Evolutionary conservation across 2,888 invertebrate species (phyloP), one percentile per base, ranked within the genome.

Genomic region (Neoaliturus tenellus): DNA sequence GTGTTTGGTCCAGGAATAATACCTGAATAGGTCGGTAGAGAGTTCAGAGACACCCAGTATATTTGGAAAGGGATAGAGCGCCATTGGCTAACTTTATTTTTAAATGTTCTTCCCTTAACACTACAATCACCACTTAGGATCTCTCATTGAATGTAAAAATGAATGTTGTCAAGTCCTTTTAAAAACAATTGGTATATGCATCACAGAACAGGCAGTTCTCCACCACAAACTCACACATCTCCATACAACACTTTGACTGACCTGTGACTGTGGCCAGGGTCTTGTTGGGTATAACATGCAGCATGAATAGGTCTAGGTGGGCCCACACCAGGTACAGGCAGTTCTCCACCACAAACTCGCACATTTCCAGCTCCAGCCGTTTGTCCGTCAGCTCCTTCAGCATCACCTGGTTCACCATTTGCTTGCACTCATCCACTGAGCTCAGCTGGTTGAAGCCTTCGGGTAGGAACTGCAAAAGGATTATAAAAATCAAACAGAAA

Each of bases 241-340:
- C 14, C 12, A 8, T 5, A 8, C 44, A 3, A 8, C 44, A 8
- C 44, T 44, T 1, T 20, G 31, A 78, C 67, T 71, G 51, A 51
- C 82, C 71, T 71, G 80, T 39, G 33, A 78, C 71, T 78, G 86
- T 84, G 8, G 86, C 86, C 12, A 86, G 81, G 8, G 85, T 86
- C 55, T 86, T 86, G 39, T 84, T 85, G 23, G 93, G 92, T 81
- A 93, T 92, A 0, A 94, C 92, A 86, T 93, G 92, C 81, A 94
- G 91, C 90, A 95, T 93, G 88, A 94, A 95, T 88, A 94, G 94
- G 87, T 95, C 94, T 80, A 96, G 90, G 90, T 96, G 96, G 80
- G 94, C 93, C 96, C 96, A 96, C 85, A 96, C 91, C 85, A 97
- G 92, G 89, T 95, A 95, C 81, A 96, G 90, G 87, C 94, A 93